Evolutionary conservation across 2,888 invertebrate species (phyloP).

Genomic region (Hylaea fasciaria): DNA sequence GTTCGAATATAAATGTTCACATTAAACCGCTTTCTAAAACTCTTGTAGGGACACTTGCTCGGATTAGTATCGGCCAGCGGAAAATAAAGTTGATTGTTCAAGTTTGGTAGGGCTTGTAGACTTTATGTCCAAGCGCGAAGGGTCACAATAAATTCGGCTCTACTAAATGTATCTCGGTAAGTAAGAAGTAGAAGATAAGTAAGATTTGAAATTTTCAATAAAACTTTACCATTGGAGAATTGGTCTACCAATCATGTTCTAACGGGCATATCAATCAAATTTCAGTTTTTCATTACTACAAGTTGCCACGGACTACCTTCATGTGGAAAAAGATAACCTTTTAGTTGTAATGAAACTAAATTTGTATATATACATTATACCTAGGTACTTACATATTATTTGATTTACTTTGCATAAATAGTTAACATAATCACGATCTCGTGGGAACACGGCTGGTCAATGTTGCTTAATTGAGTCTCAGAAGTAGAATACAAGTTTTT

Average conservation of each 20-base stretch:
- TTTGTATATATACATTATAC: too few relatives aligned
- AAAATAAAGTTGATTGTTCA: slow-evolving; percentile 18
- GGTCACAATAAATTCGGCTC: background rate
- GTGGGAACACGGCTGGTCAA: slow-evolving; percentile 9
- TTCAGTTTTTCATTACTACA: too few relatives aligned
- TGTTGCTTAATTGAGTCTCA: slow-evolving; percentile 11
- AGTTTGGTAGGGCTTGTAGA: slow-evolving; percentile 7
- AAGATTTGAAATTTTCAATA: too few relatives aligned
- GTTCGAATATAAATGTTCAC: slow-evolving; percentile 59
- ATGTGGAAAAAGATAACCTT: background rate
- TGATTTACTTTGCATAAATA: slow-evolving; percentile 2
- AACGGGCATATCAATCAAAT: background rate
- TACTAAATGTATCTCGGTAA: too few relatives aligned
- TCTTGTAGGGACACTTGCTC: slow-evolving; percentile 39
- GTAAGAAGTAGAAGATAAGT: too few relatives aligned
- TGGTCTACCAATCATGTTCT: too few relatives aligned
- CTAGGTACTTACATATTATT: too few relatives aligned
- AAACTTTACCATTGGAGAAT: too few relatives aligned
- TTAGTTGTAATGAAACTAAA: background rate
- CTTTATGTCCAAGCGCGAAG: background rate
- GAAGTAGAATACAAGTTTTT: slow-evolving; percentile 23
- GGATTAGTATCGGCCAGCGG: slow-evolving; percentile 22
- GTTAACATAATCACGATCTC: slow-evolving; percentile 17
- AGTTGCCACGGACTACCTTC: too few relatives aligned
- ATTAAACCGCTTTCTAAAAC: slow-evolving; percentile 63